phyloP scores from a whole-genome alignment of 2,888 invertebrate genomes.

The Polydrusus tereticollis region DNA sequence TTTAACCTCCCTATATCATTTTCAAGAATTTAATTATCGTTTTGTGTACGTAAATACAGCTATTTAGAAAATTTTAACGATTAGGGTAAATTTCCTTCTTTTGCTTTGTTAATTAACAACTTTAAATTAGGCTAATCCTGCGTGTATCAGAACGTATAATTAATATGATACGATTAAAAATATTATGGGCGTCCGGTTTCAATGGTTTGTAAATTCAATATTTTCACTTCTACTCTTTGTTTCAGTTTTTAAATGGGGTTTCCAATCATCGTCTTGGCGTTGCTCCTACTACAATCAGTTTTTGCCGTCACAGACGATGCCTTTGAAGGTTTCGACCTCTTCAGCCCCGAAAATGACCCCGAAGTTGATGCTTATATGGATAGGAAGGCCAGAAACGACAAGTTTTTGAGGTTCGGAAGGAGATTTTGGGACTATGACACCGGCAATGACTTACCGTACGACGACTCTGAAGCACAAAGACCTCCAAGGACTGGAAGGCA shows the following conservation, averaged over 20 bases:
- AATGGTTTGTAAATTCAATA: too few relatives aligned
- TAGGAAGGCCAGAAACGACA: constrained; percentile 47
- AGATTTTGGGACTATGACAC: constrained; percentile 50
- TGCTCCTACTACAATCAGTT: constrained; percentile 30
- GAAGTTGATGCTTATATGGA: constrained; percentile 34
- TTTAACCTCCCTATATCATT: constrained; percentile 8
- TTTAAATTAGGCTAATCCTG: too few relatives aligned
- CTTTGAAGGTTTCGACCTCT: constrained; percentile 20
- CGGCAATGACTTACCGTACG: constrained; percentile 39
- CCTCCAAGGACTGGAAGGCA: constrained; percentile 54
- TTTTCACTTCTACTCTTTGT: too few relatives aligned
- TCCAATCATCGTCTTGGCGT: constrained; percentile 12
- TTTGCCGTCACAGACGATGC: constrained; percentile 31
- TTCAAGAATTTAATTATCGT: constrained; percentile 4
- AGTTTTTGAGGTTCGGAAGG: constrained; percentile 56
- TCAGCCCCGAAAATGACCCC: constrained; percentile 18
- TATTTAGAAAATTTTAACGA: neutral
- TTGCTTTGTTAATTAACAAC: neutral
- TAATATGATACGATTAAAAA: too few relatives aligned
- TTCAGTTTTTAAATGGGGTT: constrained; percentile 16
- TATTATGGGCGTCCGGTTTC: too few relatives aligned
- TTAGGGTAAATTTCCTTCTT: neutral
- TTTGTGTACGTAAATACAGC: neutral
- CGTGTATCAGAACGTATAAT: too few relatives aligned
- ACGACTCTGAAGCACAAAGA: constrained; percentile 52